Conservation (phyloP, 1,140 invertebrate genomes). For the Episyrphus balteatus region DNA sequence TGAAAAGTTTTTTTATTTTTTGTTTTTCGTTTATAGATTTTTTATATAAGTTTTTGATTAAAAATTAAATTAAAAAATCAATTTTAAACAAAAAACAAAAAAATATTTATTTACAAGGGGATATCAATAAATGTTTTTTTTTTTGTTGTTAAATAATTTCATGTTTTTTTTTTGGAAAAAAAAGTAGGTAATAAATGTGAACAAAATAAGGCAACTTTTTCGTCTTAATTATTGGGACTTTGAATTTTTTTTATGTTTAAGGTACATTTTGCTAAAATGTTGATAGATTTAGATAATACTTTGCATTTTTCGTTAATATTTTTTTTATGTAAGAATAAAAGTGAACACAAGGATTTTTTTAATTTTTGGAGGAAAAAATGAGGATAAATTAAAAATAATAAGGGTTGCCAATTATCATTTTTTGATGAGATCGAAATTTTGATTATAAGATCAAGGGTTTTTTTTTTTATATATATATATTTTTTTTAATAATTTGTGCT, state of each 20-base stretch:
- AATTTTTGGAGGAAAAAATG: background rate
- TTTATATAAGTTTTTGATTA: background rate
- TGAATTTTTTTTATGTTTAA: background rate
- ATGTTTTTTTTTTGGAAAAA: background rate
- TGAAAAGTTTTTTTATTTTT: background rate
- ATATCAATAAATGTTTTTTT: too few relatives aligned
- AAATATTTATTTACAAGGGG: background rate
- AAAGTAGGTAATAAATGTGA: background rate
- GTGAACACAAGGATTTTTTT: background rate
- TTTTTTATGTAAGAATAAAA: too few relatives aligned
- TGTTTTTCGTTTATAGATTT: constrained; percentile 7
- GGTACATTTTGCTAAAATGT: background rate
- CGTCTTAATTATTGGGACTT: background rate
- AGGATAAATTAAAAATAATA: too few relatives aligned
- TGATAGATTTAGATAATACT: background rate
- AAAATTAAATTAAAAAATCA: too few relatives aligned
- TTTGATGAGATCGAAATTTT: too few relatives aligned
- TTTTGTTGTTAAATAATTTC: background rate
- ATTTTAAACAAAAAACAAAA: too few relatives aligned
- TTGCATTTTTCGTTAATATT: background rate
- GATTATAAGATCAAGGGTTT: too few relatives aligned
- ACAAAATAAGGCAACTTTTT: constrained; percentile 3
- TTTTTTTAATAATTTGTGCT: too few relatives aligned
- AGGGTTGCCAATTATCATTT: too few relatives aligned
- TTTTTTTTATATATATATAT: too few relatives aligned